A percentile compares a stretch with the other conserved stretches of the same genome.
Evolutionary conservation across 2,888 invertebrate genomes (phyloP).

Genomic region (Melinaea marsaeus): DNA sequence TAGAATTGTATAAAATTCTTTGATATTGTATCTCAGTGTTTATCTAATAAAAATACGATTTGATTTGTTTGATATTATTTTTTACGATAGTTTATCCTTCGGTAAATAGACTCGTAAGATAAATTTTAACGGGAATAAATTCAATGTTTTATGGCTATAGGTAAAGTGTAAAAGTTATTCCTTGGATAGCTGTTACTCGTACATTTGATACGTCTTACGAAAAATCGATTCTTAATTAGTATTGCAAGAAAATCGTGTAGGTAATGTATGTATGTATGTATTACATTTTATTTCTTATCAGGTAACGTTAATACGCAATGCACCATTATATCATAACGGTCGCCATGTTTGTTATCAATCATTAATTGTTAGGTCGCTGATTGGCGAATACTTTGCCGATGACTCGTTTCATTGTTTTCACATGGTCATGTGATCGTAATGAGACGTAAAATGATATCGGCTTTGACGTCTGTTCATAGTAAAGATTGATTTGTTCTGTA

Average conservation of each 20-base stretch:
- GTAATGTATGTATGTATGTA: no score
- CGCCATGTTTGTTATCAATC: slow-evolving; percentile 4
- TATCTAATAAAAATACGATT: background rate
- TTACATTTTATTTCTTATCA: background rate
- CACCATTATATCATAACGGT: slow-evolving; percentile 5
- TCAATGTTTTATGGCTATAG: no score
- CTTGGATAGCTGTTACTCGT: no score
- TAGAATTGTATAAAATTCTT: slow-evolving; percentile 1
- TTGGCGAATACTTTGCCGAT: slow-evolving; percentile 18
- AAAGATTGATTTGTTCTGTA: background rate
- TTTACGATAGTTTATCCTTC: no score
- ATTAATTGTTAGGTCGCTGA: slow-evolving; percentile 22
- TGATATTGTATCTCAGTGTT: background rate
- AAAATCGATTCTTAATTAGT: no score
- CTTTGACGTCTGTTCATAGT: background rate
- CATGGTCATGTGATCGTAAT: background rate
- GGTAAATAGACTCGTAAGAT: no score
- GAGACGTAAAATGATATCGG: background rate
- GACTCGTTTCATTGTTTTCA: slow-evolving; percentile 8
- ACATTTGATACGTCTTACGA: no score
- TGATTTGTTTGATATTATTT: no score
- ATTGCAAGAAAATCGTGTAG: no score
- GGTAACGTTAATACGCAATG: background rate
- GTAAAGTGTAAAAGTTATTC: no score
- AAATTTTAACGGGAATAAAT: no score